These are phyloP conservation scores for Drosophila takahashii DNA, from an alignment of 1,140 invertebrate species.

Conservation along the genomic window DNA sequence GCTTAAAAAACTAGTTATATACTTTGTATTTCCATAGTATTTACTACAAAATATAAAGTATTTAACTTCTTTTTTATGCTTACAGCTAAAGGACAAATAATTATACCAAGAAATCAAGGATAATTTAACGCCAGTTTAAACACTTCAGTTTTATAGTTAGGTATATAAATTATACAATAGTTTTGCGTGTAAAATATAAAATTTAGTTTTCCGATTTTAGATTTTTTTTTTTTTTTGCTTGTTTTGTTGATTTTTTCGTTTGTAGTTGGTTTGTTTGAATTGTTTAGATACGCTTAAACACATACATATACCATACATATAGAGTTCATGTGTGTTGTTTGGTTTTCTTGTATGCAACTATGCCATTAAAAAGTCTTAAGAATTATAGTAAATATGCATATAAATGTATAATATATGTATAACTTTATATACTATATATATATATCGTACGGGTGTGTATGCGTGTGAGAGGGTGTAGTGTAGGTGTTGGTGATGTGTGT, in stretches of 20 bases:
- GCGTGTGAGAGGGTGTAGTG: slow-evolving; percentile 18
- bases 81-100: too few relatives aligned
- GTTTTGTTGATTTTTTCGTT: slow-evolving; percentile 33
- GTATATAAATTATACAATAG: slow-evolving; percentile 84
- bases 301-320: slow-evolving; percentile 65
- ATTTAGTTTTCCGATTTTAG: slow-evolving; percentile 57
- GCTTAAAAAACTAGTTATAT: slow-evolving; percentile 83
- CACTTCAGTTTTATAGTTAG: slow-evolving; percentile 41
- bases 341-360: slow-evolving; percentile 46
- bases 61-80: too few relatives aligned
- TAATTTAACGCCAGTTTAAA: too few relatives aligned
- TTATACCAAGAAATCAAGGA: too few relatives aligned
- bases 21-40: slow-evolving; percentile 79
- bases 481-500: slow-evolving; percentile 20
- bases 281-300: slow-evolving; percentile 62
- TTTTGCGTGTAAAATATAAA: slow-evolving; percentile 82
- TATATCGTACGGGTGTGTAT: slow-evolving; percentile 45
- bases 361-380: slow-evolving; percentile 78
- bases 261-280: slow-evolving; percentile 38
- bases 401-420: slow-evolving; percentile 71
- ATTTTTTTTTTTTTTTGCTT: slow-evolving; percentile 29
- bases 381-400: slow-evolving; percentile 81
- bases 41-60: slow-evolving; percentile 28
- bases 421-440: slow-evolving; percentile 55
- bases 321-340: slow-evolving; percentile 51